phyloP scores from a whole-genome alignment of 2,113 vertebrate species.

The Chionomys nivalis region DNA sequence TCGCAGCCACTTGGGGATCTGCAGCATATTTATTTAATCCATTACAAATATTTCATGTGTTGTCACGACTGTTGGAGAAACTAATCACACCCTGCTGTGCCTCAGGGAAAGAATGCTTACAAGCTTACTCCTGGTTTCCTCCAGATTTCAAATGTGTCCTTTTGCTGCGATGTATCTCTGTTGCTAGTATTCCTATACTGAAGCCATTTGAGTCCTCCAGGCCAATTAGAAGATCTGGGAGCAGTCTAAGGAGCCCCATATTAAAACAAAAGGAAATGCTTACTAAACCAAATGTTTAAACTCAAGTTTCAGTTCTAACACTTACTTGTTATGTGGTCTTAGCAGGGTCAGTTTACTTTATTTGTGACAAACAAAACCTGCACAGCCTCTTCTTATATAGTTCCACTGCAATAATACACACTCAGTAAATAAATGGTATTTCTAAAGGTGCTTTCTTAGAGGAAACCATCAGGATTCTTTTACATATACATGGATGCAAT shows the following conservation, averaged over 20 bases:
- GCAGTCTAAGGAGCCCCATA: neutral
- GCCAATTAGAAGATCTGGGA: neutral
- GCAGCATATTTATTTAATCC: too few relatives aligned
- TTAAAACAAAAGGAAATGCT: constrained; percentile 9
- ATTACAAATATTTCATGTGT: too few relatives aligned
- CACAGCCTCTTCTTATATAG: neutral
- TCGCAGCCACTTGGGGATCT: too few relatives aligned
- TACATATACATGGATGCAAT: neutral
- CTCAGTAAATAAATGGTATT: constrained; percentile 15
- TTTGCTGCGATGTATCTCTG: constrained; percentile 19
- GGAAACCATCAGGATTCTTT: neutral
- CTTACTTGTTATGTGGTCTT: neutral
- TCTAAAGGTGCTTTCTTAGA: constrained; percentile 24
- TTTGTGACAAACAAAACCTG: neutral
- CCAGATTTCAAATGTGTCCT: neutral
- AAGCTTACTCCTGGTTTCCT: neutral
- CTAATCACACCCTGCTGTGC: neutral
- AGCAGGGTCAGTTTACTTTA: neutral
- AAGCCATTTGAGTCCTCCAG: neutral
- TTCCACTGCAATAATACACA: neutral
- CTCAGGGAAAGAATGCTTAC: neutral
- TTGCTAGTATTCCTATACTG: neutral
- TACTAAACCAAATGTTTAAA: neutral
- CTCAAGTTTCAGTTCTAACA: constrained; percentile 52
- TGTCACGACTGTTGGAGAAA: constrained; percentile 6